These are phyloP conservation scores for Euphydryas editha DNA, from an alignment of 2,888 invertebrate species.

Conservation along the genomic window DNA sequence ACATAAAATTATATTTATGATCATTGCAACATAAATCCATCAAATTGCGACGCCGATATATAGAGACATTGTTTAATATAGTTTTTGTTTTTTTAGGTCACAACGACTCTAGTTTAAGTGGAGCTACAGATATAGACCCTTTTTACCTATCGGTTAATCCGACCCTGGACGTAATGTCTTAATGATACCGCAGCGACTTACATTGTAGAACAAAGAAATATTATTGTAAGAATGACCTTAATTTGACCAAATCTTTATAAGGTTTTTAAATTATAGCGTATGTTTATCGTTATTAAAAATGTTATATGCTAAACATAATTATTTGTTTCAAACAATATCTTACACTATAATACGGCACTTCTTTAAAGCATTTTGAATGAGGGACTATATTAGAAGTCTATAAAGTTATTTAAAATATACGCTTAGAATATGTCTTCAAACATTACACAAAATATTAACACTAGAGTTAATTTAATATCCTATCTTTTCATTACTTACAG, in stretches of 20 bases:
- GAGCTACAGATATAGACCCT: not conserved
- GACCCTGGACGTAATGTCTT: not conserved
- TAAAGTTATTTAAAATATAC: not conserved
- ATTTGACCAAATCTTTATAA: no score
- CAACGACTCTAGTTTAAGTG: not conserved
- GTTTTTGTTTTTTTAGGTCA: not conserved
- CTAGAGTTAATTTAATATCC: not conserved
- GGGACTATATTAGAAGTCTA: not conserved
- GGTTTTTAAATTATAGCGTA: no score
- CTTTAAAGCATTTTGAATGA: no score
- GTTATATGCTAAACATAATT: no score
- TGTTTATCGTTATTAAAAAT: no score
- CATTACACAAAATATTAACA: not conserved
- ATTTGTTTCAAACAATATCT: no score
- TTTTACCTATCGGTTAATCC: not conserved
- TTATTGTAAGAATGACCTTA: no score
- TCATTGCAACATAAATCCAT: not conserved
- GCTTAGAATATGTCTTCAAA: not conserved
- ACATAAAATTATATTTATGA: no score
- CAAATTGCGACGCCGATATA: not conserved
- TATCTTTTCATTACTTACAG: constrained; percentile 16
- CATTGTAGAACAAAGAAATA: not conserved
- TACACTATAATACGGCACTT: no score
- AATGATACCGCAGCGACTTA: not conserved
- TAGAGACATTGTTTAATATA: not conserved